Evolutionary conservation across 2,113 vertebrate species (phyloP), one percentile per base, ranked within the genome.

Genomic region (Psephotus haematonotus): DNA sequence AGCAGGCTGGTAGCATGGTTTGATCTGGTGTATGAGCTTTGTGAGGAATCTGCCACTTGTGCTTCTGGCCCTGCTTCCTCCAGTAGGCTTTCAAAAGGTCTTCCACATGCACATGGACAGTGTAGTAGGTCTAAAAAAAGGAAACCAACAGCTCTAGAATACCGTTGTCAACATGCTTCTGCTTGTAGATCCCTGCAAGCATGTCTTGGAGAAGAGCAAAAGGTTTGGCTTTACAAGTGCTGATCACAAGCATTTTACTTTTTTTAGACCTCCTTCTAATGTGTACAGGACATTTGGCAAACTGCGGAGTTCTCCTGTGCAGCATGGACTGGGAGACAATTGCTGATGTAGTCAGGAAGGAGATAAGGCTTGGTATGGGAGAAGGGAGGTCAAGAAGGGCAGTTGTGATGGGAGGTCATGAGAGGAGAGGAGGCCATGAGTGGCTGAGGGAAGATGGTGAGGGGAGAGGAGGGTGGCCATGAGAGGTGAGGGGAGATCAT

Each of bases 101-200:
- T 75, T 64, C 13, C 60, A 13, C 25, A 25, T 0, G 4, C 14
- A 50, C 8, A 18, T 0, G 0, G 1, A 2, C 7, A 13, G 16
- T 14, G 16, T 6, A 67, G 13, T 6, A 71, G 13, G 25, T 41
- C 43, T 68, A 68, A 69, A 31, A 2, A 69, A 67, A 7, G 13
- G 4, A 4, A 19, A 11, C 2, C 17, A 55, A 13, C 13, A 1
- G 1, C 0, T 0, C 43, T 37, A 29, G 39, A 93, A 69, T 47
- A 47, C 9, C 17, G 37, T 24, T 5, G 1, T 22, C 53, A 9
- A 31, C 31, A 12, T 9, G 13, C 7, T 71, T 57, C 37, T 79
- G 16, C 52, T 85, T 70, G 69, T 59, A 65, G 20, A 62, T 13
- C 13, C 12, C 35, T 64, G 14, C 9, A 77, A 59, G 41, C 31